Base-by-base conservation (phyloP, 2,888 invertebrate genomes). In the Anthrax anthrax region DNA sequence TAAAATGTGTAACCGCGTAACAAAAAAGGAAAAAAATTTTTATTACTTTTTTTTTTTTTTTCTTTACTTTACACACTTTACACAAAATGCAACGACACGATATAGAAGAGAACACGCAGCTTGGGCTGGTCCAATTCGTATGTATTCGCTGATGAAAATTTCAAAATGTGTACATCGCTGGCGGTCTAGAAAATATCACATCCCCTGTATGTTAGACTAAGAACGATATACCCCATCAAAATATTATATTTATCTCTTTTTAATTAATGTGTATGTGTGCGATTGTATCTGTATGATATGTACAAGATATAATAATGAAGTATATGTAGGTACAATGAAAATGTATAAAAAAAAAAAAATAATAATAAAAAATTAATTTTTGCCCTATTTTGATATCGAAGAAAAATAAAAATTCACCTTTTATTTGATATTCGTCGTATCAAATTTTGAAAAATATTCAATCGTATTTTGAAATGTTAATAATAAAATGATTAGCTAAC, bases 81-180 rank as follows among this genome's bases (percentile, higher is more conserved):
- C 47, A 50, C 44, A 23, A 12, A 32, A 32, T 8, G 29, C 13
- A 4, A 32, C 29, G 29, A 32, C 29, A 32, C 23, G 23, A 32
- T 12, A 12, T 3, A 9, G 12, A 12, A 32, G 29, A 51, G 47
- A 46, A 48, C 49, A 49, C 51, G 51, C 47, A 47, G 48, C 47
- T 48, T 51, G 51, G 51, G 51, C 51, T 47, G 51, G 51, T 51
- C 51, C 47, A 39, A 44, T 45, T 45, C 49, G 47, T 49, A 48
- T 51, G 51, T 51, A 45, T 49, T 48, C 37, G 49, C 40, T 41
- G 14, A 23, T 29, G 42, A 42, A 41, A 46, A 42, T 42, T 41
- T 23, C 8, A 6, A 6, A 3, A 29, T 10, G 29, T 32, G 12
- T 32, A 32, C 41, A 46, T 46, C 41, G 38, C 42, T 40, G 44